A percentile compares a stretch with the other conserved stretches of the same genome.
phyloP scores from a whole-genome alignment of 2,888 invertebrate genomes.

The Harpalus rubripes region DNA sequence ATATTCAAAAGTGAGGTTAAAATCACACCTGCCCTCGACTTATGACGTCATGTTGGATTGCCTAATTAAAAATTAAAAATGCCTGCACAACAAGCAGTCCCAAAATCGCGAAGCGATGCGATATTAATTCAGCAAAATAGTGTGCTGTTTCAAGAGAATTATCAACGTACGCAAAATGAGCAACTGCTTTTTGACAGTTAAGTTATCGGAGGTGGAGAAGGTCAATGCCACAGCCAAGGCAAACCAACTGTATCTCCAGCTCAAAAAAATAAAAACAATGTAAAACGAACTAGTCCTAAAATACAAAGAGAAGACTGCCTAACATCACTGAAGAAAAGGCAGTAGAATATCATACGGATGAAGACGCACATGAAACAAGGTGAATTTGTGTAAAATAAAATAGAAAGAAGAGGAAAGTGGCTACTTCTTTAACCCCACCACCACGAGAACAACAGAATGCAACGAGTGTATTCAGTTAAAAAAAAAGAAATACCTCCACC shows the following conservation, averaged over 20 bases:
- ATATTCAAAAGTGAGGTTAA: too few species aligned
- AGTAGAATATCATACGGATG: slow-evolving; percentile 39
- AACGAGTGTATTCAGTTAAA: slow-evolving; percentile 22
- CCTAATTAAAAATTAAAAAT: too few species aligned
- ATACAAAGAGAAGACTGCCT: not conserved
- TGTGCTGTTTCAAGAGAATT: too few species aligned
- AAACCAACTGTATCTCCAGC: slow-evolving; percentile 18
- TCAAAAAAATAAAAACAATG: slow-evolving; percentile 13
- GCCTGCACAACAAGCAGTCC: too few species aligned
- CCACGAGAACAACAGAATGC: slow-evolving; percentile 27
- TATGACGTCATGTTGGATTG: too few species aligned
- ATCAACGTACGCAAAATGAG: slow-evolving; percentile 38
- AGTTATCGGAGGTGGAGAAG: slow-evolving; percentile 35
- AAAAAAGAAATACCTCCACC: slow-evolving; percentile 12
- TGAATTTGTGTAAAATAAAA: too few species aligned
- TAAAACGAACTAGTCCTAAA: not conserved
- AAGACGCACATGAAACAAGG: not conserved
- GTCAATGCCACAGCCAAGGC: slow-evolving; percentile 1
- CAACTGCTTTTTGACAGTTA: slow-evolving; percentile 36
- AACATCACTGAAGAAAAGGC: not conserved
- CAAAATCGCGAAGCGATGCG: too few species aligned
- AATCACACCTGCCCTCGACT: too few species aligned
- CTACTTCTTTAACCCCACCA: slow-evolving; percentile 29
- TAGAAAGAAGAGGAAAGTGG: slow-evolving; percentile 29
- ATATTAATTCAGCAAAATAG: too few species aligned